Evolutionary conservation across 2,113 vertebrate genomes (phyloP).

Genomic region (Sceloporus tristichus): DNA sequence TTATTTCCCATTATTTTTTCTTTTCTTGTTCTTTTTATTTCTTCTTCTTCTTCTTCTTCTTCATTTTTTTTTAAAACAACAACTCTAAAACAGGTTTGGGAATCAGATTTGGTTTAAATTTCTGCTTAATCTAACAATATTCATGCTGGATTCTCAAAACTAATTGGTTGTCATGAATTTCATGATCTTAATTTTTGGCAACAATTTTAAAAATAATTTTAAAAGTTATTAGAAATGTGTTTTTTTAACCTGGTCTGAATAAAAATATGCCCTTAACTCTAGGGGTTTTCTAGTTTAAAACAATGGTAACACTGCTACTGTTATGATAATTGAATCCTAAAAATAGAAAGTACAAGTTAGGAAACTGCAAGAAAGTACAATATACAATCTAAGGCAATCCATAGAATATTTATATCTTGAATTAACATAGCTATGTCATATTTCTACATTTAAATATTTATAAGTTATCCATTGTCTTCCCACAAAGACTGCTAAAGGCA

Average conservation of each 20-base stretch:
- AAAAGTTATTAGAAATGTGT: background rate
- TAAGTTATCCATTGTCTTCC: slow-evolving; percentile 61
- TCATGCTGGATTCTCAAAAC: background rate
- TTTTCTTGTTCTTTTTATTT: background rate
- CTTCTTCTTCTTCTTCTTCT: background rate
- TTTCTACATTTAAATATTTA: slow-evolving; percentile 70
- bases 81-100: background rate
- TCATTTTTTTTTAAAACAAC: background rate
- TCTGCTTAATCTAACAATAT: background rate
- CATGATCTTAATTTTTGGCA: background rate
- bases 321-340: slow-evolving; percentile 61
- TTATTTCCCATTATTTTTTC: background rate
- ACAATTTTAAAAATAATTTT: background rate
- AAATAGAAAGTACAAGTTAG: slow-evolving; percentile 53
- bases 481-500: slow-evolving; percentile 56
- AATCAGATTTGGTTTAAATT: background rate
- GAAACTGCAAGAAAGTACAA: slow-evolving; percentile 60
- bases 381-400: slow-evolving; percentile 48
- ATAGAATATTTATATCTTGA: slow-evolving; percentile 70
- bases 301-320: background rate
- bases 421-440: slow-evolving; percentile 48
- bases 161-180: background rate
- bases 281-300: background rate
- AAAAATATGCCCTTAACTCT: slow-evolving; percentile 4
- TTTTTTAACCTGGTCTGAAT: slow-evolving; percentile 5